Evolutionary conservation across 1,140 invertebrate genomes (phyloP), one percentile per base, ranked within the genome.

Genomic region (Idris sp.): DNA sequence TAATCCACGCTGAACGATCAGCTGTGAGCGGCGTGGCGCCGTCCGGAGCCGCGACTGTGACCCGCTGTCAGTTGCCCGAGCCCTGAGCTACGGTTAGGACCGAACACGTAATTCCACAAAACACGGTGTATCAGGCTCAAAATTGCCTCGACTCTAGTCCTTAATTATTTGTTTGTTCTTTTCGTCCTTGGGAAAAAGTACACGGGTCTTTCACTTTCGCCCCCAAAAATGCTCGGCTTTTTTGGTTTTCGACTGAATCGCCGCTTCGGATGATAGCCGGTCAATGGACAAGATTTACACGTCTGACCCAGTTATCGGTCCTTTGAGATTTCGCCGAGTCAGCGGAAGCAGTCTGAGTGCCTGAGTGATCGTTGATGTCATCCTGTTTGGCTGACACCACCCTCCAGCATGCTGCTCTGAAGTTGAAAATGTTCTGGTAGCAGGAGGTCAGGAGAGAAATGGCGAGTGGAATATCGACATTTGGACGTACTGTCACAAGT

Each of bases 1-100:
- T 65, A 73, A 74, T 67, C 48, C 31, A 33, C 41, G 53, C n/a
- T n/a, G 33, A 59, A 14, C 48, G 79, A 85, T 85, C 84, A 86
- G 84, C 84, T 85, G 84, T 85, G 80, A 85, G 77, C 83, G 84
- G 84, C 83, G 78, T 84, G 84, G 85, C 84, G 84, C 83, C 82
- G 81, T 79, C 79, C 80, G 78, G 69, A 76, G 75, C 56, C 72
- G 72, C 79, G 79, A 81, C 79, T 84, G 81, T 86, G 84, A 85
- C 85, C 83, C 80, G 84, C 82, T 87, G 86, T 87, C 85, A 87
- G 86, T 88, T 85, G 86, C 82, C 84, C 78, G 84, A 86, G 86
- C 86, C 86, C 84, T 83, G 85, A 86, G 85, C 86, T 82, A 84
- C 86, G 86, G 85, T 87, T 84, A 87, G 85, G 85, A 88, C 84